phyloP scores from a whole-genome alignment of 1,140 invertebrate genomes.

The Rhopalosiphum padi region DNA sequence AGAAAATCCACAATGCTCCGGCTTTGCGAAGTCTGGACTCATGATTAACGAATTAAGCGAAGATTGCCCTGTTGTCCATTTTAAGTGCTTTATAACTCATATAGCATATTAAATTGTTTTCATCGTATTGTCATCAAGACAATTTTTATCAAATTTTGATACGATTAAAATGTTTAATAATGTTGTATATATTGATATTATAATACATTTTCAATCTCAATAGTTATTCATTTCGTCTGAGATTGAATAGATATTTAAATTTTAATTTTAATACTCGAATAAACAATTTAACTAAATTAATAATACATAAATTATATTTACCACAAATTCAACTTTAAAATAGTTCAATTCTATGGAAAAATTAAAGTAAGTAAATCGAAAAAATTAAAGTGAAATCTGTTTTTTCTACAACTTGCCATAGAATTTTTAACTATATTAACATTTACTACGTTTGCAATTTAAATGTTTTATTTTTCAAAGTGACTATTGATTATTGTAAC shows the following conservation, averaged over 20 bases:
- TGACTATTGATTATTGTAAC: not conserved
- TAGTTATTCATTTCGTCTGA: not conserved
- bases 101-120: no score
- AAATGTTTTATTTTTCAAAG: not conserved
- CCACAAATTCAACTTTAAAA: not conserved
- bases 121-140: no score
- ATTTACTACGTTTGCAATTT: not conserved
- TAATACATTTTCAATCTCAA: not conserved
- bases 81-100: no score
- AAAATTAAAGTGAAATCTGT: not conserved
- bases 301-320: not conserved
- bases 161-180: not conserved
- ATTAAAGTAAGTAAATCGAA: not conserved
- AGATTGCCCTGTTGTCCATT: no score
- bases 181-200: not conserved
- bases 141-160: no score
- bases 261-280: no score
- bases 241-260: not conserved
- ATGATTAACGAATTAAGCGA: no score
- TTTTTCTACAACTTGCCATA: not conserved
- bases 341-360: not conserved
- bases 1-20: no score
- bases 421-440: not conserved
- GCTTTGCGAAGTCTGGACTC: no score
- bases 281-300: not conserved